Percentiles rank a stretch among this genome's conserved stretches.
phyloP scores from a whole-genome alignment of 2,888 invertebrate species.

The Tholera decimalis region DNA sequence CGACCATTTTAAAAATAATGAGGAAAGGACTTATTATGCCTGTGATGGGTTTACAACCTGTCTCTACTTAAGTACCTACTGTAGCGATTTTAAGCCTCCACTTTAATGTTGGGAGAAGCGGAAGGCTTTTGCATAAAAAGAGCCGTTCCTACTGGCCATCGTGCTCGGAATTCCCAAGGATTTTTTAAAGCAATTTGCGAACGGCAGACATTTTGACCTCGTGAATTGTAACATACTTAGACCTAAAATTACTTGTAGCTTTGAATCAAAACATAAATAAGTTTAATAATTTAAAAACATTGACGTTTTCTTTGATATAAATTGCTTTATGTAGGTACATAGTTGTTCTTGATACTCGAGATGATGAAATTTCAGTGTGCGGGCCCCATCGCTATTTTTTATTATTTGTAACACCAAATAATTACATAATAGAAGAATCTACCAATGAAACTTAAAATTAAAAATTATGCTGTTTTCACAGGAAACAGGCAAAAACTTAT shows the following conservation, averaged over 20 bases:
- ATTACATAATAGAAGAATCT: no score
- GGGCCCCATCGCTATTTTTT: no score
- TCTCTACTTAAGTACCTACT: constrained; percentile 51
- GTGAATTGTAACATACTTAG: constrained; percentile 8
- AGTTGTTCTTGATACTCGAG: no score
- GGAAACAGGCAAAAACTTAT: no score
- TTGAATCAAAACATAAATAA: no score
- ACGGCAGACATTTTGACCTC: constrained; percentile 14
- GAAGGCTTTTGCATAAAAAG: constrained; percentile 55
- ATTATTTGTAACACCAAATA: no score
- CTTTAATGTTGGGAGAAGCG: constrained; percentile 48
- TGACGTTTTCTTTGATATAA: background rate
- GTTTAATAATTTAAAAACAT: background rate
- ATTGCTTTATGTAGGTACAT: background rate
- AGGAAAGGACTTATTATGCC: constrained; percentile 42
- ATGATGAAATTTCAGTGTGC: no score
- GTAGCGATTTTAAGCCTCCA: constrained; percentile 46
- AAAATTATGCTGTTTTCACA: no score
- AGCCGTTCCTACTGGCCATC: constrained; percentile 16
- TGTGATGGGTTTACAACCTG: constrained; percentile 53
- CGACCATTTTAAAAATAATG: constrained; percentile 50
- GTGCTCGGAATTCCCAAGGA: constrained; percentile 30
- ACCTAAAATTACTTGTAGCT: background rate
- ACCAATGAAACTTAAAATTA: no score
- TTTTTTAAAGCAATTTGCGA: constrained; percentile 44